Evolutionary conservation across 2,888 invertebrate species (phyloP).

Genomic region (Meiosimyza platycephala): DNA sequence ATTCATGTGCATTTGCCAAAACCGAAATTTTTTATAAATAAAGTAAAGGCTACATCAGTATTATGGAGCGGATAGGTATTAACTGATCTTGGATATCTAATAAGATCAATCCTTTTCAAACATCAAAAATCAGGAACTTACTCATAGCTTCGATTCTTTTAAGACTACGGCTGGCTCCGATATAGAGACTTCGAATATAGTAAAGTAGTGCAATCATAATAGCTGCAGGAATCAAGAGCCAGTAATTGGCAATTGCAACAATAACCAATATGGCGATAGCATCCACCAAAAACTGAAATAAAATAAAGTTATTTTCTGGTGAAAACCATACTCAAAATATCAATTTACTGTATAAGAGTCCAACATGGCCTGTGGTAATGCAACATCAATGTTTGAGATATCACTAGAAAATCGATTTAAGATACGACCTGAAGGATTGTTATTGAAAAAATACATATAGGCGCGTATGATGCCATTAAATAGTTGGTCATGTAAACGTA

Average conservation of each 20-base stretch:
- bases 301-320: neutral
- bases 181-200: constrained; percentile 70
- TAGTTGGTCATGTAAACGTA: constrained; percentile 80
- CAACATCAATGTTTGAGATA: constrained; percentile 73
- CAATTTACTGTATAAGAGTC: constrained; percentile 71
- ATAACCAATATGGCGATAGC: constrained; percentile 71
- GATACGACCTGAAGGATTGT: constrained; percentile 74
- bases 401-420: constrained; percentile 84
- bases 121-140: constrained; percentile 46
- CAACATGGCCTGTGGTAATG: constrained; percentile 71
- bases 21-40: too few relatives aligned
- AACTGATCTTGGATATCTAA: neutral
- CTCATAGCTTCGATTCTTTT: constrained; percentile 66
- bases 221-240: constrained; percentile 72
- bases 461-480: constrained; percentile 79
- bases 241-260: constrained; percentile 73
- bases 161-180: constrained; percentile 70
- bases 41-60: too few relatives aligned
- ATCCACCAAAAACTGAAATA: constrained; percentile 59
- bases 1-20: too few relatives aligned
- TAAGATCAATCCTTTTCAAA: too few relatives aligned
- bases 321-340: neutral
- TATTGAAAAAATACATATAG: constrained; percentile 81
- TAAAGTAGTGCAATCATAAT: constrained; percentile 72
- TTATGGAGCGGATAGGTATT: too few relatives aligned